These are phyloP conservation scores for Cynocephalus volans DNA, from an alignment of 2,113 vertebrate species.

Conservation along the genomic window DNA sequence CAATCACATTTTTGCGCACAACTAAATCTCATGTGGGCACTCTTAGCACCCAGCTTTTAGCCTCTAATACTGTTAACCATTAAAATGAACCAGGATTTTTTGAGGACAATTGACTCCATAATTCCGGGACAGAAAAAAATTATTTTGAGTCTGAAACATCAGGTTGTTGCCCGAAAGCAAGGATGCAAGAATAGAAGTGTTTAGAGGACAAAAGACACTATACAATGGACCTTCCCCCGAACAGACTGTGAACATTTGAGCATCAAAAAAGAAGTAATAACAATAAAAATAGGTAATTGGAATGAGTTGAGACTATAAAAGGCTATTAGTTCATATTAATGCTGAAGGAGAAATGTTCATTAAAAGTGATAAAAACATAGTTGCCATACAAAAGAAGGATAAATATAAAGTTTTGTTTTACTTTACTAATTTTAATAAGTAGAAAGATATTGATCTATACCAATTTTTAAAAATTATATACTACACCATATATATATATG, in stretches of 20 bases:
- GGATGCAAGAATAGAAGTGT: neutral
- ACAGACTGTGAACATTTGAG: neutral
- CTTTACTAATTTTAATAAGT: slow-evolving; percentile 51
- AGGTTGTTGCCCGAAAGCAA: slow-evolving; percentile 1
- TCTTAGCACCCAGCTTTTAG: neutral
- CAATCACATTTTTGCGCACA: neutral
- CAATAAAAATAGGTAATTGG: neutral
- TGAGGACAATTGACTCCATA: neutral
- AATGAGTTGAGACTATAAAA: neutral
- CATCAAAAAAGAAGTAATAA: neutral
- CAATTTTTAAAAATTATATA: neutral
- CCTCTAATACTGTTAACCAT: neutral
- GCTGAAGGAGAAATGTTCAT: neutral
- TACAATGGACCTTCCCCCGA: neutral
- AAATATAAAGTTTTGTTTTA: neutral
- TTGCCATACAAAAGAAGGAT: neutral
- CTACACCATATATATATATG: neutral
- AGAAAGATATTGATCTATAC: neutral
- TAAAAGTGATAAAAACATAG: slow-evolving; percentile 24
- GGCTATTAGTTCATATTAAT: neutral
- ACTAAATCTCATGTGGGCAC: neutral
- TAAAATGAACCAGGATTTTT: slow-evolving; percentile 3
- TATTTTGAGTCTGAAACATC: neutral
- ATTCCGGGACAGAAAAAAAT: neutral
- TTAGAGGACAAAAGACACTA: neutral